Conservation (phyloP, 2,797 vertebrate genomes). For the Amniataba percoides region DNA sequence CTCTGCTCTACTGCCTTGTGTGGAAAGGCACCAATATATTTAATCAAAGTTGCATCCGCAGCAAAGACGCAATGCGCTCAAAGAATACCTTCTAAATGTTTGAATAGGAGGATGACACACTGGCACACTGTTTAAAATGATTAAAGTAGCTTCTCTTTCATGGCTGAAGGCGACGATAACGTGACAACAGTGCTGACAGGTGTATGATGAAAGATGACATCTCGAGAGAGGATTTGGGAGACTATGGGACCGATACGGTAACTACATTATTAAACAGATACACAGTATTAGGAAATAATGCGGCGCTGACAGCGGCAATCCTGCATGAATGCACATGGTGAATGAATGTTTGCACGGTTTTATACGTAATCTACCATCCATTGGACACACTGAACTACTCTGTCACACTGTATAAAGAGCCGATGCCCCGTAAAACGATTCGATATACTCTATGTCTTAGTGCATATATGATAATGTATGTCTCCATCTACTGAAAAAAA, state of each 20-base stretch:
- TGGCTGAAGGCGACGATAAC: conserved; percentile 15
- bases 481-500: background rate
- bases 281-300: conserved; percentile 9
- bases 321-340: conserved; percentile 22
- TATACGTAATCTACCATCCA: conserved; percentile 20
- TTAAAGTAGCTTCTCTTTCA: conserved; percentile 21
- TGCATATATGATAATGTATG: background rate
- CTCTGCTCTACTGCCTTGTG: background rate
- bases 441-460: background rate
- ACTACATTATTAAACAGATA: conserved; percentile 28
- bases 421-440: background rate
- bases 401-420: conserved; percentile 15
- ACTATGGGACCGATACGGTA: conserved; percentile 17
- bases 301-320: background rate
- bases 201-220: conserved; percentile 38
- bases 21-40: conserved; percentile 19
- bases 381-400: background rate
- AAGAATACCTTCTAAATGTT: conserved; percentile 12
- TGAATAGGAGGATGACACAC: conserved; percentile 19
- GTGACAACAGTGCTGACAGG: conserved; percentile 23
- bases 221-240: conserved; percentile 30
- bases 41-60: conserved; percentile 20
- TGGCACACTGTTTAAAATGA: conserved; percentile 24
- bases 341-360: conserved; percentile 15
- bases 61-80: background rate